Evolutionary conservation across 1,140 invertebrate genomes (phyloP), one percentile per base, ranked within the genome.

Genomic region (Drepana arcuata): DNA sequence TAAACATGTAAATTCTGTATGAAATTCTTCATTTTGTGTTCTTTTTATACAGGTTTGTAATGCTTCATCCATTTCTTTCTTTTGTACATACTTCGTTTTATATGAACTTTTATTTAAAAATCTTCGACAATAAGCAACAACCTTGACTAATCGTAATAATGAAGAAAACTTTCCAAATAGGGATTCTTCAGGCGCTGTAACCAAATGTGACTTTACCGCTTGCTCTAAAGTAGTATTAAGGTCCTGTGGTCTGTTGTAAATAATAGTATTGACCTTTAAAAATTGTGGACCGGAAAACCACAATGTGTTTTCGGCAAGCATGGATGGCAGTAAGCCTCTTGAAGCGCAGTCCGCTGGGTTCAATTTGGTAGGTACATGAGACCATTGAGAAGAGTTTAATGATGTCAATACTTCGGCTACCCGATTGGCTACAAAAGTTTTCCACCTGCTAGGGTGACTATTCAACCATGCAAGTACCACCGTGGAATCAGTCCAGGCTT

Each of bases 341-440:
- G 24, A 26, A 6, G 60, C 27, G 1, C 47, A 29, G 52, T 86
- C 81, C 1, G 74, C 75, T 9, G 78, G 71, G 52, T 86, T 85
- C 1, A 67, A 27, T 7, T 39, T 11, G 1, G 67, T 52, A 3
- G 28, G 2, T 4, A 26, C 24, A 26, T 26, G 24, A 26, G 6
- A 7, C 24, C 24, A 26, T 10, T 25, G 0, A 83, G 55, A 42
- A 85, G 69, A 23, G 21, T 10, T 85, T 80, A 86, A 2, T 27
- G 25, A 2, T 34, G 9, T 25, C 26, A 57, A 48, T 14, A 83
- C 78, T 39, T 56, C 34, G 0, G 49, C 13, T 0, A 83, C 69
- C 14, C 75, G 33, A 59, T 83, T 84, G 0, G 60, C 61, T 1
- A 68, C 64, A 31, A 79, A 83, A 0, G 61, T 58, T 23, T 58